Evolutionary conservation across 2,113 vertebrate genomes (phyloP).

Genomic region (Myiopsitta monachus): DNA sequence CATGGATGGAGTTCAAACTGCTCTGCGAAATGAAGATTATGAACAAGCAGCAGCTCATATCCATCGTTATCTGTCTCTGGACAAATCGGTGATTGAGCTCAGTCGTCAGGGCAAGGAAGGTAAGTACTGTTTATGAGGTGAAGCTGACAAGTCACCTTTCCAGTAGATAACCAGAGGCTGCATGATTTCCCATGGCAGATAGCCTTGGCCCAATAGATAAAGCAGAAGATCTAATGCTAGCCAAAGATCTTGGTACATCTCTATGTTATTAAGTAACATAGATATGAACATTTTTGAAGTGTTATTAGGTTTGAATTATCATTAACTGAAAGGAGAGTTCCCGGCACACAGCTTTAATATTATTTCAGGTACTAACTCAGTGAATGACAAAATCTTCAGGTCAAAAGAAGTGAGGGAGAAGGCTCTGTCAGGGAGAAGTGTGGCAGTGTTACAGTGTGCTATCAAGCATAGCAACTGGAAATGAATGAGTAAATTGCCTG

Average conservation of each 20-base stretch:
- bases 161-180: neutral
- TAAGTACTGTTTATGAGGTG: conserved; percentile 4
- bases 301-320: neutral
- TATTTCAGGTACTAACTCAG: neutral
- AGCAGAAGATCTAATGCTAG: neutral
- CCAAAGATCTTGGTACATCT: neutral
- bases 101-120: conserved; percentile 96
- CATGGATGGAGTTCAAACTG: conserved; percentile 95
- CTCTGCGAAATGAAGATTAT: conserved; percentile 90
- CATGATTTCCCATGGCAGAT: neutral
- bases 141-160: neutral
- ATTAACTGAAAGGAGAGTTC: neutral
- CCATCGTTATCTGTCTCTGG: conserved; percentile 93
- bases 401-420: neutral
- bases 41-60: conserved; percentile 97
- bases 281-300: neutral
- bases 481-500: neutral
- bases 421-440: neutral
- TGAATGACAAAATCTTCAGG: neutral
- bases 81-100: conserved; percentile 97
- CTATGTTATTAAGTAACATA: neutral
- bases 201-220: neutral
- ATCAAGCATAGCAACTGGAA: neutral
- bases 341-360: neutral
- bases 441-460: neutral